Conservation (phyloP, 2,888 invertebrate species). For the Eilema caniola region DNA sequence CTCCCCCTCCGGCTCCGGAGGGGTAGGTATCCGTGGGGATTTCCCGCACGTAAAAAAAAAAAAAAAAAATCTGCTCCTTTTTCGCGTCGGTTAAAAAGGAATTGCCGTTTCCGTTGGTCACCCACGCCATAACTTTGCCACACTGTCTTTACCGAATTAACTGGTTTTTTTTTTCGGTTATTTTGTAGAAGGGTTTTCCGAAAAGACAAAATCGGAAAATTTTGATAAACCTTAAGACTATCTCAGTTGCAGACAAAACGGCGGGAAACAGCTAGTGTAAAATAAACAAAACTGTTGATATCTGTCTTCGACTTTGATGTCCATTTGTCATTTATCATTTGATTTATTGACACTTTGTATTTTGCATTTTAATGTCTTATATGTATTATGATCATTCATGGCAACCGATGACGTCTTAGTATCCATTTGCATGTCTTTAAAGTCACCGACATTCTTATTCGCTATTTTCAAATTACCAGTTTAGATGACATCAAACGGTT, state of each 20-base stretch:
- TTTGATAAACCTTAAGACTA: neutral
- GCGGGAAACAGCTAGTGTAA: neutral
- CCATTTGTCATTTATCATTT: conserved; percentile 14
- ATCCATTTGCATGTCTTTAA: conserved; percentile 30
- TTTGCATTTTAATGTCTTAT: conserved; percentile 12
- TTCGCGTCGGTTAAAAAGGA: too few relatives aligned
- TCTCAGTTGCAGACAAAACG: neutral
- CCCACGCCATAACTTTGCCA: too few relatives aligned
- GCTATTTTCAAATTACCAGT: conserved; percentile 18
- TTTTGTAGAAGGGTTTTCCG: neutral
- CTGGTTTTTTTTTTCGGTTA: too few relatives aligned
- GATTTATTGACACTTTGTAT: conserved; percentile 30
- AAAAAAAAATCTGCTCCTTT: too few relatives aligned
- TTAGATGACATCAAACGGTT: conserved; percentile 40
- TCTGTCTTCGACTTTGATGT: conserved; percentile 21
- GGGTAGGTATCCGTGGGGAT: too few relatives aligned
- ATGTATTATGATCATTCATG: neutral
- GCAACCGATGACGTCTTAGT: conserved; percentile 3
- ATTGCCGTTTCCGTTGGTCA: too few relatives aligned
- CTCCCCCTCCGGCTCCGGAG: too few relatives aligned
- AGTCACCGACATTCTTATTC: conserved; percentile 18
- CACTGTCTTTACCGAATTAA: too few relatives aligned
- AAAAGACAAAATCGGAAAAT: neutral
- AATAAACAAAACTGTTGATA: conserved; percentile 20
- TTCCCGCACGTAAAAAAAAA: too few relatives aligned